Evolutionary conservation across 2,888 invertebrate genomes (phyloP).

Genomic region (Apamea epomidion): DNA sequence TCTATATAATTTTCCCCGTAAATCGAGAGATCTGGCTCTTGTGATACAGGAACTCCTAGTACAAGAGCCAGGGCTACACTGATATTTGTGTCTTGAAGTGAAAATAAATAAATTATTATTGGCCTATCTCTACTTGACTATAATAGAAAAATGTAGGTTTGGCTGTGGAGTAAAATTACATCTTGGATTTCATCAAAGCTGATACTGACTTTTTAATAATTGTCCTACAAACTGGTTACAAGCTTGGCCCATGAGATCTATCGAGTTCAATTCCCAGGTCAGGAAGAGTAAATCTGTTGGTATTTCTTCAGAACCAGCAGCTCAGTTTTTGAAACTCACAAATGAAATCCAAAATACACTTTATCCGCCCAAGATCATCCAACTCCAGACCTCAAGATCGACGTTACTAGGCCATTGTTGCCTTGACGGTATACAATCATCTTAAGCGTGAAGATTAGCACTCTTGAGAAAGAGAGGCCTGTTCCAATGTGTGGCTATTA

Average conservation of each 20-base stretch:
- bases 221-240: no score
- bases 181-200: not conserved
- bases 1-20: no score
- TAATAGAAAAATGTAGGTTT: not conserved
- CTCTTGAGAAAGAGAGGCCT: slow-evolving; percentile 1
- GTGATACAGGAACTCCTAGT: no score
- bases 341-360: not conserved
- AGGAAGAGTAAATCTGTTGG: not conserved
- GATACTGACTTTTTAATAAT: not conserved
- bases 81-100: no score
- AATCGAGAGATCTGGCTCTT: no score
- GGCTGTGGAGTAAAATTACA: not conserved
- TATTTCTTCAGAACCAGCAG: not conserved
- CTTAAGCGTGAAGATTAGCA: slow-evolving; percentile 15
- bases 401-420: slow-evolving; percentile 6
- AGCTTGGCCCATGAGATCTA: not conserved
- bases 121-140: no score
- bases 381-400: not conserved
- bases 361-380: no score
- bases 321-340: not conserved
- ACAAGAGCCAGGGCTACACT: no score
- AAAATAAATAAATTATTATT: no score
- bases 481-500: slow-evolving; percentile 22
- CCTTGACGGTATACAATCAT: not conserved
- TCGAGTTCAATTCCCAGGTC: not conserved